Percentiles rank a stretch among this genome's conserved stretches.
phyloP scores from a whole-genome alignment of 2,797 vertebrate species.

The Hephaestus fuliginosus region DNA sequence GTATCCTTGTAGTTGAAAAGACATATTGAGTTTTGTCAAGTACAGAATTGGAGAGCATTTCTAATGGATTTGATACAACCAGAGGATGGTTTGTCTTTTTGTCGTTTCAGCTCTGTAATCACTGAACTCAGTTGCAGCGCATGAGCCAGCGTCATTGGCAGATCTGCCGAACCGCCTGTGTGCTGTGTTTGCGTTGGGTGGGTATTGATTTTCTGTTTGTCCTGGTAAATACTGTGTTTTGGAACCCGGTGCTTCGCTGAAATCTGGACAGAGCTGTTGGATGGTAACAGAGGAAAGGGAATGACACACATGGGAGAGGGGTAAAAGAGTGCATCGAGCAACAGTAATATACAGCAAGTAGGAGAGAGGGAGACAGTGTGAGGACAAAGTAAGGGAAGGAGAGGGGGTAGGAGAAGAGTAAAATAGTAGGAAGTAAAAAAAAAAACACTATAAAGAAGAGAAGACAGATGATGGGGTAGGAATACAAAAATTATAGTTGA shows the following conservation, averaged over 20 bases:
- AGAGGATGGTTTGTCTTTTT: constrained; percentile 27
- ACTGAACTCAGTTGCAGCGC: constrained; percentile 58
- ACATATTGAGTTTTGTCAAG: constrained; percentile 22
- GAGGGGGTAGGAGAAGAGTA: not conserved
- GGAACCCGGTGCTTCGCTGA: constrained; percentile 64
- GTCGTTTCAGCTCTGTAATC: constrained; percentile 55
- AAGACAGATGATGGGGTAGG: not conserved
- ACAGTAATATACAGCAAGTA: constrained; percentile 26
- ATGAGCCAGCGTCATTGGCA: constrained; percentile 66
- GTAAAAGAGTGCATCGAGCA: constrained; percentile 48
- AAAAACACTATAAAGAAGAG: not conserved
- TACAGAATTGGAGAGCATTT: constrained; percentile 23
- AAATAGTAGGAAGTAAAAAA: constrained; percentile 17
- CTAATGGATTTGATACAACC: constrained; percentile 36
- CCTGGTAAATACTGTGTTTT: constrained; percentile 75
- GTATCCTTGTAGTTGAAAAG: constrained; percentile 11
- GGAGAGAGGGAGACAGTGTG: constrained; percentile 15
- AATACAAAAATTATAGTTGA: constrained; percentile 8
- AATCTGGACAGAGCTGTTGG: constrained; percentile 66
- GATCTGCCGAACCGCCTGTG: constrained; percentile 60
- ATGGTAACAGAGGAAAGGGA: constrained; percentile 56
- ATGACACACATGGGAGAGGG: constrained; percentile 55
- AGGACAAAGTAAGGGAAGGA: constrained; percentile 3
- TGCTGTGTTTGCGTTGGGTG: constrained; percentile 71
- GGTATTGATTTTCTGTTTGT: constrained; percentile 80